phyloP scores from a whole-genome alignment of 2,113 vertebrate species.

The Collichthys lucidus region DNA sequence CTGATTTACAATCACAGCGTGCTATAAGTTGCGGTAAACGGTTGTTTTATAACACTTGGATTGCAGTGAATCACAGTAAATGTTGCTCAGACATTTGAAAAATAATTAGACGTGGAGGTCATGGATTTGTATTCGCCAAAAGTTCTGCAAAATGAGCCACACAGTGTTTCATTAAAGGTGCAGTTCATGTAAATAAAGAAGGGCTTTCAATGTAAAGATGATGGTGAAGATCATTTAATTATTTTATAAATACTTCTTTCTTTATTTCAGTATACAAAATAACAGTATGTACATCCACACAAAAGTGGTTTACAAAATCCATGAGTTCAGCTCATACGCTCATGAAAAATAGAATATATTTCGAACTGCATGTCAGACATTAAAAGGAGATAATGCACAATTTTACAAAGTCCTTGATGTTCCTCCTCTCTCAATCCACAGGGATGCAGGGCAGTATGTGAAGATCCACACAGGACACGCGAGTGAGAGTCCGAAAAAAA shows the following conservation, averaged over 20 bases:
- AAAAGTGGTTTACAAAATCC: constrained; percentile 90
- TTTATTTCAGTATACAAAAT: constrained; percentile 93
- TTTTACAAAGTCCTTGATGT: constrained; percentile 62
- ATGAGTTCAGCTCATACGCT: constrained; percentile 78
- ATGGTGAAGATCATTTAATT: constrained; percentile 83
- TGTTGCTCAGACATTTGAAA: constrained; percentile 8
- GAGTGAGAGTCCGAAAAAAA: constrained; percentile 63
- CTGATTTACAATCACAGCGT: constrained; percentile 60
- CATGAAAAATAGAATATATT: constrained; percentile 73
- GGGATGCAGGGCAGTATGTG: constrained; percentile 65
- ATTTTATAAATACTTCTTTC: constrained; percentile 97
- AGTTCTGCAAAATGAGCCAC: background rate
- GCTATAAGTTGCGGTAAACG: constrained; percentile 53
- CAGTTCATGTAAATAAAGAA: constrained; percentile 15
- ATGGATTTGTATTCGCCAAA: constrained; percentile 30
- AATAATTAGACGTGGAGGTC: constrained; percentile 42
- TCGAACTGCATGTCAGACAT: constrained; percentile 74
- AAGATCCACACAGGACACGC: constrained; percentile 54
- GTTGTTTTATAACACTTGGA: constrained; percentile 69
- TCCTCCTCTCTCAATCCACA: constrained; percentile 72
- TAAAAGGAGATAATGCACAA: constrained; percentile 66
- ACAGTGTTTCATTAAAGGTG: background rate
- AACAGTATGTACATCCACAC: constrained; percentile 94
- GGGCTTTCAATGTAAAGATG: constrained; percentile 45
- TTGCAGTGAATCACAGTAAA: constrained; percentile 59